These are phyloP conservation scores for Bombylius discolor DNA, from an alignment of 2,888 invertebrate genomes.

Conservation along the genomic window DNA sequence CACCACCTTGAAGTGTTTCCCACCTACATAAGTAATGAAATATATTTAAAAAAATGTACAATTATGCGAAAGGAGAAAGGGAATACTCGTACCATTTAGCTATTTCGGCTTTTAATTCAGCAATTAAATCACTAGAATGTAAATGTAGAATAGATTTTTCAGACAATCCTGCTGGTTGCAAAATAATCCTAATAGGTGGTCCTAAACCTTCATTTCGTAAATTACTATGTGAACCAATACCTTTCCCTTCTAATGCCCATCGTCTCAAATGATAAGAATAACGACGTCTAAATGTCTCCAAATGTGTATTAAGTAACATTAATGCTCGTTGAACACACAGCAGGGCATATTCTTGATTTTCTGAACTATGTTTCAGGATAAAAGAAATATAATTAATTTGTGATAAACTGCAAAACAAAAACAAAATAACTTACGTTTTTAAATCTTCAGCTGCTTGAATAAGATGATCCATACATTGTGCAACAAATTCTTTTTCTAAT, in stretches of 20 bases:
- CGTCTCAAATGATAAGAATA: slow-evolving; percentile 80
- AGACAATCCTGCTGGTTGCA: slow-evolving; percentile 79
- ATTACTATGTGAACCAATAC: slow-evolving; percentile 60
- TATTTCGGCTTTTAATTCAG: slow-evolving; percentile 85
- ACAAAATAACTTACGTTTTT: slow-evolving; percentile 24
- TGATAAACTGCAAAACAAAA: neutral
- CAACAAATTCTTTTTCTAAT: slow-evolving; percentile 84
- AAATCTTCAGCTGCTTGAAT: slow-evolving; percentile 70
- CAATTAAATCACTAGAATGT: slow-evolving; percentile 75
- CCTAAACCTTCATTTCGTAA: slow-evolving; percentile 41
- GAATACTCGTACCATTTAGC: slow-evolving; percentile 56
- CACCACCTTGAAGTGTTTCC: slow-evolving; percentile 47
- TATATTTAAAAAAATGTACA: neutral
- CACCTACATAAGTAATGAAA: slow-evolving; percentile 37
- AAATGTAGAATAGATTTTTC: slow-evolving; percentile 73
- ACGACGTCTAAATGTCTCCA: slow-evolving; percentile 78
- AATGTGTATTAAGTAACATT: slow-evolving; percentile 75
- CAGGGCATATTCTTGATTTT: slow-evolving; percentile 59
- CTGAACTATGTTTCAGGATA: slow-evolving; percentile 21
- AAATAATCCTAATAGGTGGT: slow-evolving; percentile 58
- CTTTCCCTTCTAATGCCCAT: slow-evolving; percentile 75
- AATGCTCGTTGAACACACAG: slow-evolving; percentile 84
- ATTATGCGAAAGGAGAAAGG: neutral
- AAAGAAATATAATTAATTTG: neutral
- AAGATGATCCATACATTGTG: slow-evolving; percentile 85